Percentiles rank a stretch among this genome's conserved stretches.
phyloP scores from a whole-genome alignment of 53 echinoderm and acorn worm species.

The Henricia sp. region DNA sequence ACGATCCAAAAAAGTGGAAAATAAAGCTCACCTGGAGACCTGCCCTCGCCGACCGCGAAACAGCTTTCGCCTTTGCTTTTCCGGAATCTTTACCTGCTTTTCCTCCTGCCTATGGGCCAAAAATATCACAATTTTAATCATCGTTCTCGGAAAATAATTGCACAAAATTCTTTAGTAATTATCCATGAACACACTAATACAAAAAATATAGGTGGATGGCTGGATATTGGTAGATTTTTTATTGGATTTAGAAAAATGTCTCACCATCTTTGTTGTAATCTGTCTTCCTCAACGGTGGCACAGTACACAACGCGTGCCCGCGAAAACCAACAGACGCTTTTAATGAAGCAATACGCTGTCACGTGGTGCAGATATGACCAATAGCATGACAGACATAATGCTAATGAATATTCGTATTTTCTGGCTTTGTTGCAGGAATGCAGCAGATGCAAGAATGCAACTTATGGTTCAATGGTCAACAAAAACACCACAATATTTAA shows the following conservation, averaged over 20 bases:
- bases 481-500: too few species aligned
- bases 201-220: conserved; percentile 73
- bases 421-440: conserved; percentile 70
- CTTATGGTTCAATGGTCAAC: too few species aligned
- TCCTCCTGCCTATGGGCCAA: conserved; percentile 87
- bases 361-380: conserved; percentile 63
- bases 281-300: conserved; percentile 12
- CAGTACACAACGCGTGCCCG: conserved; percentile 55
- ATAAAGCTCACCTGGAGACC: conserved; percentile 88
- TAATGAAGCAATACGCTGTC: conserved; percentile 59
- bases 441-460: too few species aligned
- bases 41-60: conserved; percentile 96
- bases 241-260: conserved; percentile 48
- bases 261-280: conserved; percentile 82
- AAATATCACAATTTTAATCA: conserved; percentile 16
- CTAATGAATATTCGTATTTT: conserved; percentile 77
- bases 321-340: conserved; percentile 76
- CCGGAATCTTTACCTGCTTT: conserved; percentile 99
- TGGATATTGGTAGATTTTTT: conserved; percentile 57
- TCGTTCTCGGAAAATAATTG: not conserved
- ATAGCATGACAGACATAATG: conserved; percentile 29
- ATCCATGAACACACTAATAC: conserved; percentile 29
- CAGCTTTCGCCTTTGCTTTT: conserved; percentile 99
- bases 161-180: not conserved
- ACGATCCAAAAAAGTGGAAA: not conserved